Evolutionary conservation across 1,140 invertebrate species (phyloP).

Genomic region (Drosophila kohkoa): DNA sequence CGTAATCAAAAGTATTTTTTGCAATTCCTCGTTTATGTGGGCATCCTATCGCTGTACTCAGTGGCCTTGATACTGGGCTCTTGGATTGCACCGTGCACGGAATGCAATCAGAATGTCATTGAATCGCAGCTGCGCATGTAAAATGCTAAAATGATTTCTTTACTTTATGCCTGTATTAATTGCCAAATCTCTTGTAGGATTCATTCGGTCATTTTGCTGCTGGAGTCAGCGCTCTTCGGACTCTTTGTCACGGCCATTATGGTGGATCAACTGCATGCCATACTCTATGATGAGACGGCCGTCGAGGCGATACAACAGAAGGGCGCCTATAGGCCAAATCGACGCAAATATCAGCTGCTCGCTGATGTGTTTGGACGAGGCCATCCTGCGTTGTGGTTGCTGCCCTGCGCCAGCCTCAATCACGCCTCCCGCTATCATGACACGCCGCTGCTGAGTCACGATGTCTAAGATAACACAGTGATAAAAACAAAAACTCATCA

Average conservation of each 20-base stretch:
- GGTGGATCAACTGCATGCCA: constrained; percentile 95
- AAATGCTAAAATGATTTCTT: constrained; percentile 79
- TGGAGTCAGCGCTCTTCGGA: constrained; percentile 94
- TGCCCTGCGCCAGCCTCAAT: constrained; percentile 87
- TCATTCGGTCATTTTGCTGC: constrained; percentile 93
- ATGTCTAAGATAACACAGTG: constrained; percentile 84
- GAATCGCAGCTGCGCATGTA: constrained; percentile 92
- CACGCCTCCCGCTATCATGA: constrained; percentile 86
- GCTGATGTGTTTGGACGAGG: constrained; percentile 93
- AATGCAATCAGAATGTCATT: constrained; percentile 89
- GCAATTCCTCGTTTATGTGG: constrained; percentile 94
- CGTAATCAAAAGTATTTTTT: constrained; percentile 97
- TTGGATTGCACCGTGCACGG: constrained; percentile 91
- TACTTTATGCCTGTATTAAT: not conserved
- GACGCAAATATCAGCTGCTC: constrained; percentile 89
- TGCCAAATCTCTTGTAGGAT: constrained; percentile 87
- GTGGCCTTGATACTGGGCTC: constrained; percentile 90
- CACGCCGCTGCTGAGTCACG: constrained; percentile 87
- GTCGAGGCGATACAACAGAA: constrained; percentile 92
- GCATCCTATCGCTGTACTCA: constrained; percentile 89
- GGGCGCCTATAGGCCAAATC: constrained; percentile 88
- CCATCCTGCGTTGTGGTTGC: constrained; percentile 88
- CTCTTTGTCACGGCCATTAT: constrained; percentile 96
- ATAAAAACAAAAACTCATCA: constrained; percentile 12
- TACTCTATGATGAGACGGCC: constrained; percentile 89